Conservation (phyloP, 2,113 vertebrate species). For the Meriones unguiculatus region DNA sequence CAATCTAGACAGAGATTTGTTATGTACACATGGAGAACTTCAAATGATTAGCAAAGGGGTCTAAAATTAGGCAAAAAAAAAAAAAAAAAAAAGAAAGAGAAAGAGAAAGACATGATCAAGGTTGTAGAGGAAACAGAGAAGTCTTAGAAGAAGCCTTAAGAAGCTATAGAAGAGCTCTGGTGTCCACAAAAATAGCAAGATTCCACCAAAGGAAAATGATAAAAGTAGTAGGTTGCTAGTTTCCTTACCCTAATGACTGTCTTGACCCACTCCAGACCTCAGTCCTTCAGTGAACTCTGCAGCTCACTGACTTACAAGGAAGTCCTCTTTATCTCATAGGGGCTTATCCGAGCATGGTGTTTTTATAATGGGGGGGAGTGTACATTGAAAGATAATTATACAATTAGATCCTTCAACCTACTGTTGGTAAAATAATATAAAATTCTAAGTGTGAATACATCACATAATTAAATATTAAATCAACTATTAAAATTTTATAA, state of each 20-base stretch:
- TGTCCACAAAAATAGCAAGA: neutral
- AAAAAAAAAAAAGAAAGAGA: no score
- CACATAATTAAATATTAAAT: slow-evolving; percentile 56
- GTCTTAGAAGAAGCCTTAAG: neutral
- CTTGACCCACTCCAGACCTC: neutral
- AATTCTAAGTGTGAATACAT: neutral
- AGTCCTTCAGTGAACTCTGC: neutral
- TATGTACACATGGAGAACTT: neutral
- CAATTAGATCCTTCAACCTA: neutral
- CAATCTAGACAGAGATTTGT: neutral
- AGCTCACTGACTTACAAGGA: neutral
- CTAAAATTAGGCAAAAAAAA: neutral
- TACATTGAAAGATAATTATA: neutral
- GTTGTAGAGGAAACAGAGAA: accelerated
- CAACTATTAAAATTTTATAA: slow-evolving; percentile 8
- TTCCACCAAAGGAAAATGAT: no score
- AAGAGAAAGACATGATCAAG: neutral
- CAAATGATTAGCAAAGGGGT: neutral
- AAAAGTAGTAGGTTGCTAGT: neutral
- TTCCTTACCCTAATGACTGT: neutral
- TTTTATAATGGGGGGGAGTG: neutral
- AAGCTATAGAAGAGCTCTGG: no score
- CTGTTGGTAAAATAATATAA: neutral
- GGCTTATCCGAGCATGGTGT: neutral
- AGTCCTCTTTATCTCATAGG: neutral